A percentile compares a stretch with the other conserved stretches of the same genome.
Evolutionary conservation across 2,888 invertebrate genomes (phyloP).

Genomic region (Eudasyphora cyanicolor): DNA sequence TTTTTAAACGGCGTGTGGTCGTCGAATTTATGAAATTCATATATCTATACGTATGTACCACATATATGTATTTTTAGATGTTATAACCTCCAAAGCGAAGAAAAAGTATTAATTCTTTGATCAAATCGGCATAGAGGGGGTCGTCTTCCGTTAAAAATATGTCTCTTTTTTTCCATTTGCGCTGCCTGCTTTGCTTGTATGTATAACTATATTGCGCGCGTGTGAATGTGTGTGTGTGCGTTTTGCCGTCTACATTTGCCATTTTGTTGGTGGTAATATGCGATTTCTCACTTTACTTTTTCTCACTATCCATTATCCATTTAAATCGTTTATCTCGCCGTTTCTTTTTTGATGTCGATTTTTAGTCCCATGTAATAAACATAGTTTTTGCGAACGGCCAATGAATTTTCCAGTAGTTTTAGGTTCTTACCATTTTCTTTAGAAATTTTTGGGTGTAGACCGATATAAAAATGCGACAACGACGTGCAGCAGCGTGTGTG

Average conservation of each 20-base stretch:
- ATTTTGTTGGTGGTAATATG: conserved; percentile 43
- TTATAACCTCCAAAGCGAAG: conserved; percentile 60
- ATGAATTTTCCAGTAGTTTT: conserved; percentile 37
- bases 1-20: conserved; percentile 63
- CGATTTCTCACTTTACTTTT: conserved; percentile 9
- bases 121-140: conserved; percentile 37
- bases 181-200: conserved; percentile 43
- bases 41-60: conserved; percentile 51
- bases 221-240: conserved; percentile 39
- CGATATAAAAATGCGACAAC: conserved; percentile 60
- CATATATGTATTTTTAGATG: conserved; percentile 63
- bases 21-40: conserved; percentile 63
- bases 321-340: conserved; percentile 1
- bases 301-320: background rate
- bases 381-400: background rate
- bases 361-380: background rate
- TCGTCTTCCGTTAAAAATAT: conserved; percentile 44
- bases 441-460: conserved; percentile 60
- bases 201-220: conserved; percentile 57
- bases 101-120: conserved; percentile 32
- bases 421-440: conserved; percentile 58
- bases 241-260: conserved; percentile 46
- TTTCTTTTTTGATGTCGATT: background rate
- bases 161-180: conserved; percentile 45
- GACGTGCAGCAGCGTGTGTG: conserved; percentile 52